Conservation (phyloP, 1,140 invertebrate species). For the Spodoptera litura region DNA sequence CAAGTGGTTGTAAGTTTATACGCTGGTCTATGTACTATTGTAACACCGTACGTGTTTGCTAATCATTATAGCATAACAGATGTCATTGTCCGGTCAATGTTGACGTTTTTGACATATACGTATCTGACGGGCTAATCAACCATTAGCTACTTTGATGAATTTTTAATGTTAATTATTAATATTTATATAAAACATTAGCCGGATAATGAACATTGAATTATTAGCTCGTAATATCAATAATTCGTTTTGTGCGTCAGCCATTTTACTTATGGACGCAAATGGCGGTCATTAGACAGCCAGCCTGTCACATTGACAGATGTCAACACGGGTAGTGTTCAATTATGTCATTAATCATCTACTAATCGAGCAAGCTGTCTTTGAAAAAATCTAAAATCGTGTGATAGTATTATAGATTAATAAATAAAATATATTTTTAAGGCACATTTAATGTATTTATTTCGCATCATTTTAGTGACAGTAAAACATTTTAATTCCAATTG, state of each 20-base stretch:
- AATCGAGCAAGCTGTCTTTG: slow-evolving; percentile 15
- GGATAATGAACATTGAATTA: too few relatives aligned
- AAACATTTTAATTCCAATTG: slow-evolving; percentile 62
- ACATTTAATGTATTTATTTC: slow-evolving; percentile 61
- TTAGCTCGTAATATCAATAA: too few relatives aligned
- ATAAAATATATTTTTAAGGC: slow-evolving; percentile 51
- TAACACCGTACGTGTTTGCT: too few relatives aligned
- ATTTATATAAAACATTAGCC: too few relatives aligned
- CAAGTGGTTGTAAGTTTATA: too few relatives aligned
- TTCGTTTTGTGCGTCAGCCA: background rate
- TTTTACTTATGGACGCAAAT: background rate
- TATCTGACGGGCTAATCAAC: too few relatives aligned
- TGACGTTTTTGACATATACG: too few relatives aligned
- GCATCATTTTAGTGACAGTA: slow-evolving; percentile 45
- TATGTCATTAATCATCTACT: background rate
- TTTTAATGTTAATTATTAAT: too few relatives aligned
- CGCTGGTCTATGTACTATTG: too few relatives aligned
- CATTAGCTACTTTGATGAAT: too few relatives aligned
- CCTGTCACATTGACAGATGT: slow-evolving; percentile 33
- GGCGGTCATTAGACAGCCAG: background rate
- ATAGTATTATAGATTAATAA: slow-evolving; percentile 65
- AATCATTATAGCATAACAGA: too few relatives aligned
- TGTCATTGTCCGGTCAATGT: too few relatives aligned
- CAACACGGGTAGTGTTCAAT: slow-evolving; percentile 36
- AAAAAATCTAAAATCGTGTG: slow-evolving; percentile 58